A percentile compares a stretch with the other conserved stretches of the same genome.
Evolutionary conservation across 2,888 invertebrate species (phyloP).

Genomic region (Clivina fossor): DNA sequence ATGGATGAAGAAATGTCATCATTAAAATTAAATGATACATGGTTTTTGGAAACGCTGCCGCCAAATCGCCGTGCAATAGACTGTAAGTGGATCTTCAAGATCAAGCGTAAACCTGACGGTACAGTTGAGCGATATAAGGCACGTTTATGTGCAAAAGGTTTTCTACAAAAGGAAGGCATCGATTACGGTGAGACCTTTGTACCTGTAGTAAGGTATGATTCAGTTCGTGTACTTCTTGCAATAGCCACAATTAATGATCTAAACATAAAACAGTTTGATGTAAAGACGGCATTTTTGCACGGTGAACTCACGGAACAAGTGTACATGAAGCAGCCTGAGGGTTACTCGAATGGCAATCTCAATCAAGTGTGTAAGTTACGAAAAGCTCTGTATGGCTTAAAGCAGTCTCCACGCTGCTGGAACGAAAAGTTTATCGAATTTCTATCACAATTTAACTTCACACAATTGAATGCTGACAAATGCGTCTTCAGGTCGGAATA

Average conservation of each 20-base stretch:
- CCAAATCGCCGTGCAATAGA: constrained; percentile 31
- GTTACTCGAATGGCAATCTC: constrained; percentile 15
- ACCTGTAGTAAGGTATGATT: constrained; percentile 40
- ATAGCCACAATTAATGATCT: constrained; percentile 27
- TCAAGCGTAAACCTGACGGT: constrained; percentile 31
- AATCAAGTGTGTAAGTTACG: constrained; percentile 28
- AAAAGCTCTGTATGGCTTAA: constrained; percentile 35
- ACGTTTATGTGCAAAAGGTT: constrained; percentile 38
- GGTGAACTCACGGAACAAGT: constrained; percentile 31
- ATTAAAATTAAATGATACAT: constrained; percentile 31
- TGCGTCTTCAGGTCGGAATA: too few relatives aligned
- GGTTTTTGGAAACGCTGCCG: constrained; percentile 36
- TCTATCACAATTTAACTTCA: constrained; percentile 17
- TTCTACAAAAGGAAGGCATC: constrained; percentile 37
- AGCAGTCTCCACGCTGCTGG: too few relatives aligned
- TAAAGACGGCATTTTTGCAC: too few relatives aligned
- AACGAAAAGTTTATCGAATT: too few relatives aligned
- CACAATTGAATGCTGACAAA: constrained; percentile 19
- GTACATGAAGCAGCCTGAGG: constrained; percentile 24
- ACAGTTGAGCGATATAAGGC: constrained; percentile 37
- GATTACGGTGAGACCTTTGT: constrained; percentile 42
- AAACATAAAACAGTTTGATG: constrained; percentile 13
- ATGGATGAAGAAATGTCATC: constrained; percentile 37
- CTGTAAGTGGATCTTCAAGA: constrained; percentile 37
- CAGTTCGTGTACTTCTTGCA: constrained; percentile 37